phyloP scores from a whole-genome alignment of 2,797 vertebrate species.

The Myotis myotis region DNA sequence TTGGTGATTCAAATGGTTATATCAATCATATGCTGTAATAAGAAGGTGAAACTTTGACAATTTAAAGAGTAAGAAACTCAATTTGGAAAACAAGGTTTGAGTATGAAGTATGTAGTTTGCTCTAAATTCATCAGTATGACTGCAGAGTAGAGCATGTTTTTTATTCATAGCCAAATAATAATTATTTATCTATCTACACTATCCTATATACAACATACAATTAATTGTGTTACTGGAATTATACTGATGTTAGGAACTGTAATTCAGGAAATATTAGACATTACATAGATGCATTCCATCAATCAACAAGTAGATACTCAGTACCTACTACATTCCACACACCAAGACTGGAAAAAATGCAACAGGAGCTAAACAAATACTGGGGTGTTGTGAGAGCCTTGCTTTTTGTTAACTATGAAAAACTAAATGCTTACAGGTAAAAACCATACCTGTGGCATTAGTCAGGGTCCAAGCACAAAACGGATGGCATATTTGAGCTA shows the following conservation, averaged over 20 bases:
- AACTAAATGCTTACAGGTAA: slow-evolving; percentile 4
- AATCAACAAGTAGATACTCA: neutral
- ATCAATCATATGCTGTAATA: neutral
- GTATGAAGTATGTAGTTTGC: neutral
- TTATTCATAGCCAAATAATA: neutral
- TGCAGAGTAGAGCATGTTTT: neutral
- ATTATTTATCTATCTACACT: neutral
- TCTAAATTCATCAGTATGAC: neutral
- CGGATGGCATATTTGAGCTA: neutral
- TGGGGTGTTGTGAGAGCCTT: neutral
- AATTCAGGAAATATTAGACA: slow-evolving; percentile 1
- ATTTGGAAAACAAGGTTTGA: neutral
- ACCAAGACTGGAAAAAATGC: slow-evolving; percentile 13
- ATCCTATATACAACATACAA: neutral
- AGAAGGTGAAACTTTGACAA: neutral
- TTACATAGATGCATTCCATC: slow-evolving; percentile 13
- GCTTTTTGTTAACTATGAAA: neutral
- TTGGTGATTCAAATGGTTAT: neutral
- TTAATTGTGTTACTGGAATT: neutral
- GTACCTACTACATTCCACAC: slow-evolving; percentile 8
- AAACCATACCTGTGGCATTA: slow-evolving; percentile 31
- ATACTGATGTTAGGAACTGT: slow-evolving; percentile 16
- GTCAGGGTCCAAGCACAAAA: neutral
- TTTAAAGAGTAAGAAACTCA: neutral
- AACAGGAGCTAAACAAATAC: slow-evolving; percentile 37